Conservation (phyloP, 2,888 invertebrate species). For the Drosophila testacea region DNA sequence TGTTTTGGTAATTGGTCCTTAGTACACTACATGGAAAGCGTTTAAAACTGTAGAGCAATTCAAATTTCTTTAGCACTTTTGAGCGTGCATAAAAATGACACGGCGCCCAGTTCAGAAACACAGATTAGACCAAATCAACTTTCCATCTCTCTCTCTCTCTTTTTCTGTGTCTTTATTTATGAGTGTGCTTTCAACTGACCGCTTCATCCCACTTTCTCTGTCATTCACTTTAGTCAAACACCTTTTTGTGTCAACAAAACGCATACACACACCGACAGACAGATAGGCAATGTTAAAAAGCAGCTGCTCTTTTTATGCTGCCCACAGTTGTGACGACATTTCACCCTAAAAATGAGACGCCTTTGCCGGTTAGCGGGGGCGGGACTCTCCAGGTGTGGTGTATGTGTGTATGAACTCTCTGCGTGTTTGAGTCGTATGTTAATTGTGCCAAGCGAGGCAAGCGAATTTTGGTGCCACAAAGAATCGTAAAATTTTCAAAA, state of each 20-base stretch:
- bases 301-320: slow-evolving; percentile 64
- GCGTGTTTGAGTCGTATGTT: slow-evolving; percentile 45
- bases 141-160: not conserved
- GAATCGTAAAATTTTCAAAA: slow-evolving; percentile 51
- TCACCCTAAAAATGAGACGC: slow-evolving; percentile 49
- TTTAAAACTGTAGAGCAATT: slow-evolving; percentile 62
- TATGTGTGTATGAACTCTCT: not conserved
- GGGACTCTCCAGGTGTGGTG: slow-evolving; percentile 27
- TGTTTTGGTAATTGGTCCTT: slow-evolving; percentile 71
- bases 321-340: slow-evolving; percentile 66
- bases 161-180: not conserved
- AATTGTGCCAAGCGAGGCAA: slow-evolving; percentile 54
- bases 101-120: slow-evolving; percentile 31
- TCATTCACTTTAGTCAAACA: slow-evolving; percentile 63
- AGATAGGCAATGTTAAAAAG: slow-evolving; percentile 31
- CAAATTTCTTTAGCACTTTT: slow-evolving; percentile 57
- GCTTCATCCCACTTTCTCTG: slow-evolving; percentile 18
- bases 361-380: slow-evolving; percentile 27
- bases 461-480: slow-evolving; percentile 54
- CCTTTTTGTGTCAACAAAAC: slow-evolving; percentile 59
- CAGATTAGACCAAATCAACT: slow-evolving; percentile 22
- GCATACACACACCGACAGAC: slow-evolving; percentile 14
- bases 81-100: slow-evolving; percentile 48
- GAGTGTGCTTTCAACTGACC: slow-evolving; percentile 31
- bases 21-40: slow-evolving; percentile 73